These are phyloP conservation scores for Melanargia galathea DNA, from an alignment of 2,888 invertebrate species.

Conservation along the genomic window DNA sequence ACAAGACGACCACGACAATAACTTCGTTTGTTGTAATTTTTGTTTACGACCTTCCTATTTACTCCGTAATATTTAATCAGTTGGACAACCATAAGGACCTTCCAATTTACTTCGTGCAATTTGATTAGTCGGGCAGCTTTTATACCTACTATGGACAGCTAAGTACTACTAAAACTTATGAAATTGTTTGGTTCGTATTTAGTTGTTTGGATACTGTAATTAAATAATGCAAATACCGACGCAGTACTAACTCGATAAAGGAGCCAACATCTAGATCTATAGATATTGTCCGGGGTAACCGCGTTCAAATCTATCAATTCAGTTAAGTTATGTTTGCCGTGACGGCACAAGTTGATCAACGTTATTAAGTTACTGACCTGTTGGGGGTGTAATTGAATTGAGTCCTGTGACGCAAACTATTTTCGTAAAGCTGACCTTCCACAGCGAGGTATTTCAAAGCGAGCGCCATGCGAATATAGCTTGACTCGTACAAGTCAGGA, in stretches of 20 bases:
- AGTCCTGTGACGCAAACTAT: not conserved
- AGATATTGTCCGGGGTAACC: not conserved
- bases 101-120: too few species aligned
- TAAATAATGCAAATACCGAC: not conserved
- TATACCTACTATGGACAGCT: too few species aligned
- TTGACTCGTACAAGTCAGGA: too few species aligned
- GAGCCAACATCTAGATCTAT: conserved; percentile 6
- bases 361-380: conserved; percentile 13
- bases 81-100: too few species aligned
- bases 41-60: too few species aligned
- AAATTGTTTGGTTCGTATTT: not conserved
- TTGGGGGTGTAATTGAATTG: conserved; percentile 10
- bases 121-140: too few species aligned
- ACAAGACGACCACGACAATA: too few species aligned
- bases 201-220: not conserved
- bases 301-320: conserved; percentile 17
- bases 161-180: not conserved
- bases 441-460: not conserved
- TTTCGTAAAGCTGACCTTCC: not conserved
- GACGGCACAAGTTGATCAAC: conserved; percentile 3
- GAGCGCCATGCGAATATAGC: too few species aligned
- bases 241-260: not conserved
- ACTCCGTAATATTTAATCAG: too few species aligned
- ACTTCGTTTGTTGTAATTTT: too few species aligned
- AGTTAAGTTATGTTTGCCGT: conserved; percentile 12